Percentiles rank a stretch among this genome's conserved stretches.
phyloP scores from a whole-genome alignment of 2,113 vertebrate genomes.

The Rhinolophus sinicus region DNA sequence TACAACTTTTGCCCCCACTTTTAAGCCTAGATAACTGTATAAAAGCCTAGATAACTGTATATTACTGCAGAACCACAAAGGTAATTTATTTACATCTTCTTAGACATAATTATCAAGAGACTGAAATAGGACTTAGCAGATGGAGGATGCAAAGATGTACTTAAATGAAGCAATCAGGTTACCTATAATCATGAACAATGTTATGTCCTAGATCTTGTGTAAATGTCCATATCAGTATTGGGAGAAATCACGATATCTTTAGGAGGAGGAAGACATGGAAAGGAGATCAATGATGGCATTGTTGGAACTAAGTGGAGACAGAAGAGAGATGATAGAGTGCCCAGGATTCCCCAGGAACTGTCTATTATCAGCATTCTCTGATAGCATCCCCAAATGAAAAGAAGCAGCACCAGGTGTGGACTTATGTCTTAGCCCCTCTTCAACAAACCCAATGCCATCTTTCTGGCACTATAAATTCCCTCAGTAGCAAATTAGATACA shows the following conservation, averaged over 20 bases:
- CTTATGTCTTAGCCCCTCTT: neutral
- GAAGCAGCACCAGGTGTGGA: neutral
- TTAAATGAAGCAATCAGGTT: neutral
- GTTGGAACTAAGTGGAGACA: neutral
- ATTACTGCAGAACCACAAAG: neutral
- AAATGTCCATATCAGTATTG: neutral
- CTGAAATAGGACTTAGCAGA: neutral
- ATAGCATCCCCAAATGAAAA: neutral
- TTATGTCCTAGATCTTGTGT: neutral
- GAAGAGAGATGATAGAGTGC: neutral
- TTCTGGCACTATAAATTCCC: neutral
- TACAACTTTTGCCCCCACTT: neutral
- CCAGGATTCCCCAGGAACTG: neutral
- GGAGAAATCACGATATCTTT: neutral
- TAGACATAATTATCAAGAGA: neutral
- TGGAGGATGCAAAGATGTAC: neutral
- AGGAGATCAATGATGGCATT: neutral
- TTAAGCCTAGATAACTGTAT: neutral
- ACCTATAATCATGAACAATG: neutral
- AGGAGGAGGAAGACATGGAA: neutral
- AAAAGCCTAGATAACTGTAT: neutral
- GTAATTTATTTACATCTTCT: neutral
- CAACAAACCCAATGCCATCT: neutral
- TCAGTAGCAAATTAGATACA: too few species aligned
- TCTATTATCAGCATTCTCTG: neutral